phyloP scores from a whole-genome alignment of 2,113 vertebrate species.

The Cebus imitator region DNA sequence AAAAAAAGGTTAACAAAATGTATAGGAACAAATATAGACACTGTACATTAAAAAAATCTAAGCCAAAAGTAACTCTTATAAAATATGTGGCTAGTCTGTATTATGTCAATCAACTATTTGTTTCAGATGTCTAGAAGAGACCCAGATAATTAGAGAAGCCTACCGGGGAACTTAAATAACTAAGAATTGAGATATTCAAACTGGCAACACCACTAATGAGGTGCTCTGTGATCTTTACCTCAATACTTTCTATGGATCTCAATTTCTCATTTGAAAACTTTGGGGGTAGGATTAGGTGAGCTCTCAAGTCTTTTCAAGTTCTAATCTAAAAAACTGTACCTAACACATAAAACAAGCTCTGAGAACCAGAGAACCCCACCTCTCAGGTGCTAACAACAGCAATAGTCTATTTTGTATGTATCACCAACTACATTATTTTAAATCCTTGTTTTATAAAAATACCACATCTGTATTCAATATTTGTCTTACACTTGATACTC shows the following conservation, averaged over 20 bases:
- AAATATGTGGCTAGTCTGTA: neutral
- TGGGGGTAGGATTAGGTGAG: neutral
- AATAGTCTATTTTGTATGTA: neutral
- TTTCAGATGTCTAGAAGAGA: constrained; percentile 17
- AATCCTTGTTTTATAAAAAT: constrained; percentile 11
- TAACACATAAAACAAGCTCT: neutral
- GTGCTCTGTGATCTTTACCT: neutral
- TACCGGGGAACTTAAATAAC: neutral
- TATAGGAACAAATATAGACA: neutral
- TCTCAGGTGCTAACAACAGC: neutral
- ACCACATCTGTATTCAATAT: neutral
- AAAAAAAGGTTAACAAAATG: neutral
- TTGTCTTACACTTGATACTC: neutral
- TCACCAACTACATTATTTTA: constrained; percentile 6
- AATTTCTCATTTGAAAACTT: constrained; percentile 1
- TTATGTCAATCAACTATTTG: neutral
- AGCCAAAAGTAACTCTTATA: neutral
- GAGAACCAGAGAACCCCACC: neutral
- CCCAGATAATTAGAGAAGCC: neutral
- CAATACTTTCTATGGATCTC: neutral
- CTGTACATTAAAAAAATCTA: neutral
- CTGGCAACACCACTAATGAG: neutral
- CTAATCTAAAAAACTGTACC: neutral
- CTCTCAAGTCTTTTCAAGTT: neutral
- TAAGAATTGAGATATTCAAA: neutral